Evolutionary conservation across 2,113 vertebrate genomes (phyloP).

Genomic region (Neotoma lepida): DNA sequence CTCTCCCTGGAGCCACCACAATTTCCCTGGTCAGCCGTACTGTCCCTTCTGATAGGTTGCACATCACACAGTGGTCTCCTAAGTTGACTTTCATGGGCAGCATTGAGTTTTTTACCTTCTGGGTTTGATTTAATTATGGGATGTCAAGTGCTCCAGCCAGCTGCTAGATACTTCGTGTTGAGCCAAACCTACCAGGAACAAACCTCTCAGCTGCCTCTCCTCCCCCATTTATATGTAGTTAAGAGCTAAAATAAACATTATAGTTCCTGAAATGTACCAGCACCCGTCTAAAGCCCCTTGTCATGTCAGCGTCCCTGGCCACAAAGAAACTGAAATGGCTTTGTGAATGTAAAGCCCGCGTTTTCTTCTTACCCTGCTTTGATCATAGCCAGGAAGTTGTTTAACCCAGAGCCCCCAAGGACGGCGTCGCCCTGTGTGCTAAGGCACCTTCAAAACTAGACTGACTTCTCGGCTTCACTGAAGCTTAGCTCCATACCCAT

Average conservation of each 20-base stretch:
- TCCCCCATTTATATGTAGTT: not conserved
- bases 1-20: not conserved
- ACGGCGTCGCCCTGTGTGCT: not conserved
- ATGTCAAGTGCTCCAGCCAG: not conserved
- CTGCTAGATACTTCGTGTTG: not conserved
- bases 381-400: not conserved
- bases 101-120: constrained; percentile 29
- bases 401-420: not conserved
- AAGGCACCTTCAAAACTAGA: not conserved
- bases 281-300: not conserved
- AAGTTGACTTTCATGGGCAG: not conserved
- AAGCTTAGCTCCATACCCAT: not conserved
- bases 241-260: constrained; percentile 6
- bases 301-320: not conserved
- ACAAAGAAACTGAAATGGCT: not conserved
- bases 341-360: not conserved
- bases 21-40: not conserved
- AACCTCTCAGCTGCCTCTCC: not conserved
- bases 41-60: not conserved
- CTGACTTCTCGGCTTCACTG: not conserved
- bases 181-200: not conserved
- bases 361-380: constrained; percentile 29
- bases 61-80: not conserved
- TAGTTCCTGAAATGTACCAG: not conserved
- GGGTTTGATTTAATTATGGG: not conserved